A percentile compares a stretch with the other conserved stretches of the same genome.
Conservation (phyloP, 2,113 vertebrate species). For the Calidris pygmaea region DNA sequence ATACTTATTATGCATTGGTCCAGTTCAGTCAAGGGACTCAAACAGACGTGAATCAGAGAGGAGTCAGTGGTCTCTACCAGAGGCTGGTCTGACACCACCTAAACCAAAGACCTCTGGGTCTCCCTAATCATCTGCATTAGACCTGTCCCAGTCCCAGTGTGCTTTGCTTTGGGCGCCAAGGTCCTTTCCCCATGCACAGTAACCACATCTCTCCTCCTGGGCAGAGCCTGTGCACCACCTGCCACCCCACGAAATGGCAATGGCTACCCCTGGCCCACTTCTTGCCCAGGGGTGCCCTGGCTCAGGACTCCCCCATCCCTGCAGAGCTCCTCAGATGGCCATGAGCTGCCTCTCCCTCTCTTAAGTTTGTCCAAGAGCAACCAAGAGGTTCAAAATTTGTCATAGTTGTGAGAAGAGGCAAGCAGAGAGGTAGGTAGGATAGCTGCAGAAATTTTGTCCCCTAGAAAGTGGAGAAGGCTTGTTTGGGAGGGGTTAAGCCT, state of each 20-base stretch:
- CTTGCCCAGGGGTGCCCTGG: no score
- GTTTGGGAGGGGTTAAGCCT: background rate
- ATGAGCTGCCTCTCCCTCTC: background rate
- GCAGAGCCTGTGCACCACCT: background rate
- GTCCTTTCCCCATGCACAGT: background rate
- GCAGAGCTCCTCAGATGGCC: no score
- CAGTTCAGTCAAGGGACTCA: no score
- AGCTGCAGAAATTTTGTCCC: background rate
- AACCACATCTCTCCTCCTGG: background rate
- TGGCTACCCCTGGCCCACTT: no score
- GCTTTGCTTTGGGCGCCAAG: background rate
- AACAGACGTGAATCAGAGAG: background rate
- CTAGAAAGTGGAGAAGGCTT: background rate
- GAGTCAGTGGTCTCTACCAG: no score
- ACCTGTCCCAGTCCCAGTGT: background rate
- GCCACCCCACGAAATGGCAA: background rate
- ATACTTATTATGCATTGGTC: no score
- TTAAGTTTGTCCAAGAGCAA: background rate
- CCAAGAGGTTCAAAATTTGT: background rate
- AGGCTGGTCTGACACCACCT: background rate
- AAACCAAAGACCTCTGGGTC: no score
- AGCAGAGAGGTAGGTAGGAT: background rate
- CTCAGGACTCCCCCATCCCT: no score
- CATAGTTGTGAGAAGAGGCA: background rate
- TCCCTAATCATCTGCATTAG: background rate